phyloP scores from a whole-genome alignment of 1,140 invertebrate genomes.

The Paralvinella palmiformis region DNA sequence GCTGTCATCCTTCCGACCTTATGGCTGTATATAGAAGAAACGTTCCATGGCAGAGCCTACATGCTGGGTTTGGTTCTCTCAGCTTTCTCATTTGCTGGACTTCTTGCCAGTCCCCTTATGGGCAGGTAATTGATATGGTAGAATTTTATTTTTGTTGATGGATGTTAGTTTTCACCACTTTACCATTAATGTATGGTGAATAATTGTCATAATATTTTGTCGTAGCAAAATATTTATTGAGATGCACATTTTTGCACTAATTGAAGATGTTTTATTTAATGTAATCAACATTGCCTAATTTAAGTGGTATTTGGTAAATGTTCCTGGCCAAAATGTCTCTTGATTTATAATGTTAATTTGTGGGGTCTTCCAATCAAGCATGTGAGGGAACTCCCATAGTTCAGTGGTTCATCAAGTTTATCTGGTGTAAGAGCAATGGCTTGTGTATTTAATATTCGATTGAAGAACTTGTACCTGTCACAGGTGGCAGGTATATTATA shows the following conservation, averaged over 20 bases:
- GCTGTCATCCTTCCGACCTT: conserved; percentile 43
- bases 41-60: conserved; percentile 29
- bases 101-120: conserved; percentile 33
- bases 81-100: conserved; percentile 35
- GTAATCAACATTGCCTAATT: neutral
- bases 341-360: too few relatives aligned
- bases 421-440: too few relatives aligned
- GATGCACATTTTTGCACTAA: neutral
- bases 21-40: conserved; percentile 34
- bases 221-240: neutral
- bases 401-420: too few relatives aligned
- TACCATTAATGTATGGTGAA: neutral
- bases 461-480: too few relatives aligned
- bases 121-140: conserved; percentile 27
- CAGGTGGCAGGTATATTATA: too few relatives aligned
- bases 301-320: too few relatives aligned
- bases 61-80: conserved; percentile 36
- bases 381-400: too few relatives aligned
- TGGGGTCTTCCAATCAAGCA: too few relatives aligned
- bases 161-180: neutral
- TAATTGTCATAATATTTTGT: neutral
- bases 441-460: too few relatives aligned
- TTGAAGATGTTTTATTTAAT: neutral
- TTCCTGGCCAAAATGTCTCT: too few relatives aligned
- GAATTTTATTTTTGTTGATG: too few relatives aligned